Percentiles rank a stretch among this genome's conserved stretches.
These are phyloP conservation scores for Halcyon chelicuti DNA, from an alignment of 2,797 vertebrate species.

Conservation along the genomic window DNA sequence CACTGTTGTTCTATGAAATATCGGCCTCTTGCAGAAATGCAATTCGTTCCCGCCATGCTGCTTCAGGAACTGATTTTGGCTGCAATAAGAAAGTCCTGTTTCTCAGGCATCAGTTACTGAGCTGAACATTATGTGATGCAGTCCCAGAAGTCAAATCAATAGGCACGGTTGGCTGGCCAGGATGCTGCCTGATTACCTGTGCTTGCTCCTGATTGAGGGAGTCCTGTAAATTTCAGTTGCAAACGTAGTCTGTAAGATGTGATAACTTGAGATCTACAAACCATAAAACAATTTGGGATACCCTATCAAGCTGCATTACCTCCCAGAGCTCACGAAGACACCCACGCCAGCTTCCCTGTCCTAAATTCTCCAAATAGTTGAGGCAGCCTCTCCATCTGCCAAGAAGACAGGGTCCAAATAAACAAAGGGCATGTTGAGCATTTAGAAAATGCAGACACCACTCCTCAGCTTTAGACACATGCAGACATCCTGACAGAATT, in stretches of 20 bases:
- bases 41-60: neutral
- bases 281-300: neutral
- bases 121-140: neutral
- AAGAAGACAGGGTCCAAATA: neutral
- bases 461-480: slow-evolving; percentile 11
- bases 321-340: neutral
- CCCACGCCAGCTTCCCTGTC: neutral
- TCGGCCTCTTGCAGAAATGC: neutral
- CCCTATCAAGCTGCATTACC: neutral
- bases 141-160: neutral
- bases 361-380: slow-evolving; percentile 43
- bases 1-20: neutral
- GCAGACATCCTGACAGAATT: neutral
- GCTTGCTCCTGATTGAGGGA: neutral
- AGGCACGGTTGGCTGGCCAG: neutral
- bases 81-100: neutral
- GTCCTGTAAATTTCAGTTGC: neutral
- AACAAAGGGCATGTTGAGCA: slow-evolving; percentile 21
- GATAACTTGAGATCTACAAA: neutral
- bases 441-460: slow-evolving; percentile 51
- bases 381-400: slow-evolving; percentile 33
- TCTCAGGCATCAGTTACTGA: neutral
- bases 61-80: neutral
- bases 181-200: neutral
- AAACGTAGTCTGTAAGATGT: neutral